Percentiles rank a stretch among this genome's conserved stretches.
Evolutionary conservation across 1,140 invertebrate species (phyloP).

Genomic region (Drosophila baimaii): DNA sequence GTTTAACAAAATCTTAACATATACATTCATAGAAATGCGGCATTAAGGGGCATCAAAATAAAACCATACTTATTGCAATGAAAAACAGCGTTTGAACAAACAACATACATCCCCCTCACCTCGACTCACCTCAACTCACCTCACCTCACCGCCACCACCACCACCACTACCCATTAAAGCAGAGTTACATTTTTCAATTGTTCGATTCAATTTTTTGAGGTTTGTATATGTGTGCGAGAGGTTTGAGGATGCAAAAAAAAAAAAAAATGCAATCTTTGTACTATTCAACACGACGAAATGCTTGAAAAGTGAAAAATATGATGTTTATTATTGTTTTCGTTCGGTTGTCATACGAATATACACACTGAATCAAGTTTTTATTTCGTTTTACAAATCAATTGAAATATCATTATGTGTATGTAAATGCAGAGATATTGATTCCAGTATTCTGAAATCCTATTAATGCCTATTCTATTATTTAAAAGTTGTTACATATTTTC

Average conservation of each 20-base stretch:
- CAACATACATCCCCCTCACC: conserved; percentile 35
- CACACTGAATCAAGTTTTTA: conserved; percentile 15
- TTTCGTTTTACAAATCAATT: conserved; percentile 17
- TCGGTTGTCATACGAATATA: background rate
- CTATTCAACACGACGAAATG: conserved; percentile 4
- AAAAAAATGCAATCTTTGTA: too few species aligned
- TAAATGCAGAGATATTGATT: conserved; percentile 17
- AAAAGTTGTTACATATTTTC: conserved; percentile 3
- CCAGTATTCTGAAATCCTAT: conserved; percentile 33
- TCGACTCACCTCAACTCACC: background rate
- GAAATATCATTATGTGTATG: conserved; percentile 4
- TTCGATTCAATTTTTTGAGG: conserved; percentile 30
- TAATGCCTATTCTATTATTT: conserved; percentile 20
- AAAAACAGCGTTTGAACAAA: conserved; percentile 31
- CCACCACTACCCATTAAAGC: conserved; percentile 13
- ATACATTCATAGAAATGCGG: conserved; percentile 70
- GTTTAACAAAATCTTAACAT: conserved; percentile 80
- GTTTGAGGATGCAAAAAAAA: conserved; percentile 18
- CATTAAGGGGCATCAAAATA: conserved; percentile 67
- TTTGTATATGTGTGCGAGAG: conserved; percentile 24
- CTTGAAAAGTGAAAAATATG: conserved; percentile 6
- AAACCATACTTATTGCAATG: conserved; percentile 46
- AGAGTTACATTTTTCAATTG: conserved; percentile 40
- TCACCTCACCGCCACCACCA: background rate
- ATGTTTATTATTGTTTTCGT: background rate